Percentiles rank a stretch among this genome's conserved stretches.
Conservation (phyloP, 2,113 vertebrate genomes). For the Donacobius atricapilla region DNA sequence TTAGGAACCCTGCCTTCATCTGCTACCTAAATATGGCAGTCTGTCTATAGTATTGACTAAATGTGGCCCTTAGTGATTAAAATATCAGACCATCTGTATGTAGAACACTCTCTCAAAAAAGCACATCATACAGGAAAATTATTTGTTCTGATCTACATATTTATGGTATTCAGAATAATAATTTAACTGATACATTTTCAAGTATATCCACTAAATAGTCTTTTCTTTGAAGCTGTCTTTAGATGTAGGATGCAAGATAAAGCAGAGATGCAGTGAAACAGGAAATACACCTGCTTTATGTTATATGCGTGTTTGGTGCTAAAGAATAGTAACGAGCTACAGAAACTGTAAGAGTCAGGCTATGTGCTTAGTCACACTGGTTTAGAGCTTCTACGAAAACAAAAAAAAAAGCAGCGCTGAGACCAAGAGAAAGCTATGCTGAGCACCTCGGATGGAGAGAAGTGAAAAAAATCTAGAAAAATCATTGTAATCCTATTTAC, state of each 20-base stretch:
- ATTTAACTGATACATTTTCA: neutral
- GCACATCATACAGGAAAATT: neutral
- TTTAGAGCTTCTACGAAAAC: neutral
- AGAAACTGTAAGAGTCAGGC: neutral
- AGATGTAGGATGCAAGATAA: neutral
- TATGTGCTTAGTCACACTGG: neutral
- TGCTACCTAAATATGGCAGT: neutral
- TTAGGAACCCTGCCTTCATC: neutral
- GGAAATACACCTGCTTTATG: neutral
- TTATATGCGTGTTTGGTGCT: neutral
- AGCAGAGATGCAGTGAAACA: neutral
- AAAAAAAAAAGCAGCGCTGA: neutral
- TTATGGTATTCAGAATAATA: neutral
- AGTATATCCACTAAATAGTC: neutral
- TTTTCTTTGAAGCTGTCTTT: neutral
- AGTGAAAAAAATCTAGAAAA: neutral
- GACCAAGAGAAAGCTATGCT: neutral
- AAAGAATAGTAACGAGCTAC: neutral
- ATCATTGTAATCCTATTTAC: neutral
- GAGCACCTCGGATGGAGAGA: accelerated
- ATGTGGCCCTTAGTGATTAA: neutral
- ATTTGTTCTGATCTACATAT: neutral
- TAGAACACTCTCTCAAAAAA: neutral
- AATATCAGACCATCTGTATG: neutral
- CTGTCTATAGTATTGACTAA: neutral